Evolutionary conservation across 1,140 invertebrate species (phyloP).

Genomic region (Drosophila quadrilineata): DNA sequence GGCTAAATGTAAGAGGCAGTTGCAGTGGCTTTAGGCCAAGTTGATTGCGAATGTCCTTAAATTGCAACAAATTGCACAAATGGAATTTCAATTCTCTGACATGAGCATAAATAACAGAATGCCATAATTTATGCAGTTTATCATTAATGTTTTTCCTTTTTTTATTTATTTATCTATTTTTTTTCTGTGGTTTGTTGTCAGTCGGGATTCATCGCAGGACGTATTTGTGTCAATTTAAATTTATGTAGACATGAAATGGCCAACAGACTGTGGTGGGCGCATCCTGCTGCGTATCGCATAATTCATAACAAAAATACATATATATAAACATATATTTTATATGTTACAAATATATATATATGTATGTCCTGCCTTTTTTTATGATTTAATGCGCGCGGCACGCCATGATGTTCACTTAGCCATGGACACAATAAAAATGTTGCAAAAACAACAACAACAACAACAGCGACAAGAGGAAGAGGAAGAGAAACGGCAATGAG

Average conservation of each 20-base stretch:
- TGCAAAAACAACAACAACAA: constrained; percentile 34
- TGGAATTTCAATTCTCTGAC: constrained; percentile 58
- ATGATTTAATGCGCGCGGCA: constrained; percentile 78
- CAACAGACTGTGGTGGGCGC: constrained; percentile 34
- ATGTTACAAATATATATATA: not conserved
- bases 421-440: constrained; percentile 71
- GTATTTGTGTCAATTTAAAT: constrained; percentile 78
- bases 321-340: not conserved
- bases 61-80: constrained; percentile 53
- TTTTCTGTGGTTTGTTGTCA: not conserved
- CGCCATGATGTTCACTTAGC: constrained; percentile 73
- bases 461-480: constrained; percentile 5
- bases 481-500: not conserved
- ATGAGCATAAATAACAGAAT: constrained; percentile 37
- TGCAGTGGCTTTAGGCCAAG: constrained; percentile 15
- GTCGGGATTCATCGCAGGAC: constrained; percentile 21
- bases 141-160: no score
- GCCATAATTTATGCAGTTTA: constrained; percentile 73
- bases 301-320: constrained; percentile 43
- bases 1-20: not conserved
- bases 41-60: constrained; percentile 52
- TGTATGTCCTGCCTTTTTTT: constrained; percentile 36
- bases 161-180: no score
- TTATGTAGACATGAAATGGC: constrained; percentile 74
- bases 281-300: constrained; percentile 47